A percentile compares a stretch with the other conserved stretches of the same genome.
Conservation (phyloP, 2,888 invertebrate species). For the Eupithecia subfuscata region DNA sequence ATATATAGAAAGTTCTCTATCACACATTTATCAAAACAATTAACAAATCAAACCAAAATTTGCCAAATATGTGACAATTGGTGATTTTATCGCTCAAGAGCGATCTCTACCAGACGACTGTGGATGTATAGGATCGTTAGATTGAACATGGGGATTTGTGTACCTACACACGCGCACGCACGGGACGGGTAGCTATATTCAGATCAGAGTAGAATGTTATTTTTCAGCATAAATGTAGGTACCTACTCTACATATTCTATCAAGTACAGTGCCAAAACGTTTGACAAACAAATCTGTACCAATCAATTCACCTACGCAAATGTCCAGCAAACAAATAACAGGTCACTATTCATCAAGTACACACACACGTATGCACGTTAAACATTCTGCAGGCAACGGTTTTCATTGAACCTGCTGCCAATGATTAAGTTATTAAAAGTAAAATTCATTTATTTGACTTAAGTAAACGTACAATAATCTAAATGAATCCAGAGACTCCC, state of each 20-base stretch:
- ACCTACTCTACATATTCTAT: background rate
- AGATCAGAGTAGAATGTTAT: background rate
- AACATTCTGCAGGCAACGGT: background rate
- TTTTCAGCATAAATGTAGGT: background rate
- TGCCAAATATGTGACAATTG: no score
- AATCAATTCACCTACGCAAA: conserved; percentile 24
- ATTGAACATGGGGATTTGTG: no score
- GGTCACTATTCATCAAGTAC: background rate
- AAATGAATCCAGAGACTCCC: no score
- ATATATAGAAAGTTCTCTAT: no score
- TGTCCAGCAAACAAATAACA: conserved; percentile 16
- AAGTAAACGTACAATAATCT: no score
- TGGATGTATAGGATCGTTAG: no score
- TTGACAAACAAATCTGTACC: conserved; percentile 15
- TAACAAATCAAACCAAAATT: no score
- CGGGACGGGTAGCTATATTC: background rate
- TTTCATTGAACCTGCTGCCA: background rate
- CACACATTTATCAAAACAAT: no score
- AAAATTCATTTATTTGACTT: no score
- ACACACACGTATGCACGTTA: background rate
- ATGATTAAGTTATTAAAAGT: no score
- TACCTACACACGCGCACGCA: background rate
- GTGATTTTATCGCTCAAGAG: no score
- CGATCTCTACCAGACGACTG: no score
- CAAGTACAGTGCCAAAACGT: conserved; percentile 9